Evolutionary conservation across 1,140 invertebrate species (phyloP).

Genomic region (Hyposmocoma kahamanoa): DNA sequence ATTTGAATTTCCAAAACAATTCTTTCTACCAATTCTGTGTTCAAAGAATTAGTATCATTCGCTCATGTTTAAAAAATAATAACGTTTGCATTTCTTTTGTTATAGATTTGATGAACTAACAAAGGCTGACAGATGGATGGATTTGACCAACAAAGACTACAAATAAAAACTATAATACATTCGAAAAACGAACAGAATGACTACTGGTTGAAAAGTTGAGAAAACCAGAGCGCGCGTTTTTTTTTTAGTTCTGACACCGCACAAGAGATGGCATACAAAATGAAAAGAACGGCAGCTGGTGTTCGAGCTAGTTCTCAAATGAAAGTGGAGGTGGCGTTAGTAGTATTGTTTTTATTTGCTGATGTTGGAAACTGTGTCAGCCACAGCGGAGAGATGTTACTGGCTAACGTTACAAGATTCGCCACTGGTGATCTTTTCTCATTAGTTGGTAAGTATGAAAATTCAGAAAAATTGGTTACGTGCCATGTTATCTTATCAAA

Average conservation of each 20-base stretch:
- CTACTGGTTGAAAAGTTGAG: background rate
- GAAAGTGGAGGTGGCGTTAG: conserved; percentile 42
- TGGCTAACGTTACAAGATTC: conserved; percentile 55
- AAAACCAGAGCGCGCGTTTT: too few species aligned
- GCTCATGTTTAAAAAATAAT: too few species aligned
- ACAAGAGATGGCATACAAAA: too few species aligned
- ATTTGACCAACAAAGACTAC: background rate
- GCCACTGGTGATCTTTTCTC: conserved; percentile 54
- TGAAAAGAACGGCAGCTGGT: background rate
- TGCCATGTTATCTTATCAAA: too few species aligned
- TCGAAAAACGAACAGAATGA: background rate
- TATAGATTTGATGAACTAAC: too few species aligned
- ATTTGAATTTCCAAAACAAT: too few species aligned
- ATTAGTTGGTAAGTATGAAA: conserved; percentile 48
- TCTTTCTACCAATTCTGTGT: too few species aligned
- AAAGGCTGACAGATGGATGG: background rate
- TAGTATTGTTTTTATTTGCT: conserved; percentile 26
- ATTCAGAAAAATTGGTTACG: too few species aligned
- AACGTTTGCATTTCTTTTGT: too few species aligned
- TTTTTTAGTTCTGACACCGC: too few species aligned
- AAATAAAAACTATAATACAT: background rate
- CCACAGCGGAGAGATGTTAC: conserved; percentile 44
- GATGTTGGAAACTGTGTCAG: conserved; percentile 18
- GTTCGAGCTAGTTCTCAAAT: conserved; percentile 10
- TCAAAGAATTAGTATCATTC: too few species aligned